Percentiles rank a stretch among this genome's conserved stretches.
Conservation (phyloP, 35 echinoderm and acorn worm species). For the Anneissia japonica region DNA sequence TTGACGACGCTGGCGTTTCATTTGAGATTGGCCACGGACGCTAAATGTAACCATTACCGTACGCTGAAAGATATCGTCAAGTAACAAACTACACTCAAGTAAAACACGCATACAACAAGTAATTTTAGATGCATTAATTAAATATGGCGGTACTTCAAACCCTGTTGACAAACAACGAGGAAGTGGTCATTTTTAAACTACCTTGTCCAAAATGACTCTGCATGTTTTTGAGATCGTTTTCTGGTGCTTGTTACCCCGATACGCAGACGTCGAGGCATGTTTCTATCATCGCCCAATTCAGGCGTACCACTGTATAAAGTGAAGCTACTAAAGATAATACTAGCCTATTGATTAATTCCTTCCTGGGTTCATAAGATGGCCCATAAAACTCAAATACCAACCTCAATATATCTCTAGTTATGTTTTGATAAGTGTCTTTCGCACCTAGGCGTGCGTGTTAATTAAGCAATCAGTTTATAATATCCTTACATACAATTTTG, state of each 20-base stretch:
- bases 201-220: not conserved
- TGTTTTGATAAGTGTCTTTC: not conserved
- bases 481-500: not conserved
- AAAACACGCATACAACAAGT: not conserved
- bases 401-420: not conserved
- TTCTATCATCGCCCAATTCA: not conserved
- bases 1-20: no score
- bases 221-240: not conserved
- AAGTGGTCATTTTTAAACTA: not conserved
- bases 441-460: not conserved
- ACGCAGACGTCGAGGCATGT: not conserved
- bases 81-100: not conserved
- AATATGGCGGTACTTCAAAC: not conserved
- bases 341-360: not conserved
- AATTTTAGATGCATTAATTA: not conserved
- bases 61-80: not conserved
- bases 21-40: no score
- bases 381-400: not conserved
- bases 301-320: not conserved
- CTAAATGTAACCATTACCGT: no score
- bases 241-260: not conserved
- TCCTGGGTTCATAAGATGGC: not conserved
- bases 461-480: not conserved
- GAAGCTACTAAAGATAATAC: not conserved
- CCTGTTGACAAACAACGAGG: not conserved